A percentile compares a stretch with the other conserved stretches of the same genome.
phyloP scores from a whole-genome alignment of 2,113 vertebrate genomes.

The Crotalus viridis region DNA sequence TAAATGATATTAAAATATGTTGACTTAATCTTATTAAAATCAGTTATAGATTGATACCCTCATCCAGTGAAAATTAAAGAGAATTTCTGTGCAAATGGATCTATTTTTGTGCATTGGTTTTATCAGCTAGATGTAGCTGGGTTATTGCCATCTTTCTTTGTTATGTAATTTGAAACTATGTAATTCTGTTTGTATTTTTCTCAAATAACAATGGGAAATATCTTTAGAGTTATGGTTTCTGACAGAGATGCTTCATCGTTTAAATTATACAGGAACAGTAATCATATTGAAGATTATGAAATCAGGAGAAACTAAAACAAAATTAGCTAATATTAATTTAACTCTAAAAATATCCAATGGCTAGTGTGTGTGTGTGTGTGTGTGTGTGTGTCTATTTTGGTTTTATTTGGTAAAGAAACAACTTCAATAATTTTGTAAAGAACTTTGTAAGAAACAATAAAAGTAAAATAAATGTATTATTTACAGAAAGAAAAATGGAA shows the following conservation, averaged over 20 bases:
- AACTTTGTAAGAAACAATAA: constrained; percentile 25
- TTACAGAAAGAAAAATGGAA: constrained; percentile 81
- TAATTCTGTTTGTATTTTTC: neutral
- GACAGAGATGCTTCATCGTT: neutral
- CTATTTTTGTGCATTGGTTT: neutral
- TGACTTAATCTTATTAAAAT: neutral
- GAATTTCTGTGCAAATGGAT: neutral
- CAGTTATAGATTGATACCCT: neutral
- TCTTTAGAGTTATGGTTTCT: neutral
- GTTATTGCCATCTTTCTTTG: neutral
- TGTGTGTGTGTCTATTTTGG: neutral
- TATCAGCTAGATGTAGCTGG: neutral
- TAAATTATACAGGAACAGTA: neutral
- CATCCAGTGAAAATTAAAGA: neutral
- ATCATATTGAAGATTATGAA: neutral
- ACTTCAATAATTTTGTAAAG: neutral
- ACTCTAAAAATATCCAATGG: neutral
- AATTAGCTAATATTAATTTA: neutral
- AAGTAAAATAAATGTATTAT: constrained; percentile 48
- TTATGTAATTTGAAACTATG: neutral
- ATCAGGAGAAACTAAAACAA: neutral
- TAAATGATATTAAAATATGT: neutral
- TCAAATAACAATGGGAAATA: neutral
- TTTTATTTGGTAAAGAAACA: neutral
- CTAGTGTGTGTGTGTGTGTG: neutral